phyloP scores from a whole-genome alignment of 2,797 vertebrate genomes.

The Pygocentrus nattereri region DNA sequence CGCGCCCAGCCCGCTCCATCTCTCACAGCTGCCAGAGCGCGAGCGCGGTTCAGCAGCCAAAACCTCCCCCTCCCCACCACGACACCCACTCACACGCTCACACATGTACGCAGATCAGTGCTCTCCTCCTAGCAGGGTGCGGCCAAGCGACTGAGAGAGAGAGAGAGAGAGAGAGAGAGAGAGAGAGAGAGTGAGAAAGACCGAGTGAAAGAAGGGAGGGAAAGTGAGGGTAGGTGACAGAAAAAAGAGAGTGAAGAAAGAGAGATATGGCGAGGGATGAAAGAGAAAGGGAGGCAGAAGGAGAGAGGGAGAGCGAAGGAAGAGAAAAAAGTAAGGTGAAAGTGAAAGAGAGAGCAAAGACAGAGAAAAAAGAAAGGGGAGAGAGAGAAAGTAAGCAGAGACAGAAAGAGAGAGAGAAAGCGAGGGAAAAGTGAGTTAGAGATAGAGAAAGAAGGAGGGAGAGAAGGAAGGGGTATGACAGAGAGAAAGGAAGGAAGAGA shows the following conservation, averaged over 20 bases:
- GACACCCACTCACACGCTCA: conserved; percentile 57
- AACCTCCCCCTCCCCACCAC: conserved; percentile 58
- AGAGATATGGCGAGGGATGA: not conserved
- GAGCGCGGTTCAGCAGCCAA: conserved; percentile 59
- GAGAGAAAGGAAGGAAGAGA: not conserved
- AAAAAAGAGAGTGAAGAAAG: not conserved
- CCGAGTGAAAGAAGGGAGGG: not conserved
- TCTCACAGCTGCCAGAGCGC: conserved; percentile 66
- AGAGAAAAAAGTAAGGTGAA: not conserved
- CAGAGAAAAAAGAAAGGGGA: not conserved
- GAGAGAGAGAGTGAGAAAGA: conserved; percentile 24
- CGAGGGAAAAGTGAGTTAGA: no score
- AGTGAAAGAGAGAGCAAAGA: conserved; percentile 35
- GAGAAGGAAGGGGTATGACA: not conserved
- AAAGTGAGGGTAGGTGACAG: not conserved
- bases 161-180: not conserved
- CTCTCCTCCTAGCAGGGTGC: conserved; percentile 46
- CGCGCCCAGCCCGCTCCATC: conserved; percentile 56
- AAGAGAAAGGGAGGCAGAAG: not conserved
- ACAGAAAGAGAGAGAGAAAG: not conserved
- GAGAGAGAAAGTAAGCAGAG: no score
- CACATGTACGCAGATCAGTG: conserved; percentile 29
- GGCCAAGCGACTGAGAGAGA: conserved; percentile 21
- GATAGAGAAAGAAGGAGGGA: conserved; percentile 10
- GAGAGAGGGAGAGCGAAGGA: conserved; percentile 1